Conservation (phyloP, 2,113 vertebrate species). For the Myanophis thanlyinensis region DNA sequence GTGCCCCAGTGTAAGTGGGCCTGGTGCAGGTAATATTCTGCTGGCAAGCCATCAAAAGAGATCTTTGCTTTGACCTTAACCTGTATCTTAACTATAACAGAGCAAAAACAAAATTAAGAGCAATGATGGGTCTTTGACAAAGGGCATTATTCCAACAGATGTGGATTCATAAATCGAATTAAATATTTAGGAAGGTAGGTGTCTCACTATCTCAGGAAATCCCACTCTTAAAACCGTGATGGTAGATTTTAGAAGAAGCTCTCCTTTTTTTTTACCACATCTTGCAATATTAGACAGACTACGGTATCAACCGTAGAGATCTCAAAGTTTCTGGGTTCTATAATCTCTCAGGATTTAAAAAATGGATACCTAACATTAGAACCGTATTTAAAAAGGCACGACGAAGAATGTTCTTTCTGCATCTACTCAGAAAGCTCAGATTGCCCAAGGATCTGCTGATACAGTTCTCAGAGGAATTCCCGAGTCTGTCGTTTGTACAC, state of each 20-base stretch:
- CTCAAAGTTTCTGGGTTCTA: no score
- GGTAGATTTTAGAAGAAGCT: neutral
- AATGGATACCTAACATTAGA: no score
- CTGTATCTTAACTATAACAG: conserved; percentile 31
- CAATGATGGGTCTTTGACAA: neutral
- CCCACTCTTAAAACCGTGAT: neutral
- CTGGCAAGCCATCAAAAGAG: conserved; percentile 59
- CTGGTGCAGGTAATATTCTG: conserved; percentile 46
- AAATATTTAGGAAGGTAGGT: neutral
- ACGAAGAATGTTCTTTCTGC: no score
- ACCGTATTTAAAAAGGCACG: no score
- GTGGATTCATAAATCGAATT: neutral
- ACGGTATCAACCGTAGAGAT: no score
- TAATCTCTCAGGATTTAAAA: no score
- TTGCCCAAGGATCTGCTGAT: no score
- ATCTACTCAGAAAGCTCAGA: no score
- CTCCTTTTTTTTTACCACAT: neutral
- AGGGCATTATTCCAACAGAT: neutral
- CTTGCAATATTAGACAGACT: neutral
- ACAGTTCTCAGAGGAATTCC: neutral
- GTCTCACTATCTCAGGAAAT: neutral
- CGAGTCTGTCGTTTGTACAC: neutral
- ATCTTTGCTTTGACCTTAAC: neutral
- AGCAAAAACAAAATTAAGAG: neutral
- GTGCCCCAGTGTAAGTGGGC: conserved; percentile 73